Conservation (phyloP, 2,797 vertebrate species). For the Chaunax sp. region DNA sequence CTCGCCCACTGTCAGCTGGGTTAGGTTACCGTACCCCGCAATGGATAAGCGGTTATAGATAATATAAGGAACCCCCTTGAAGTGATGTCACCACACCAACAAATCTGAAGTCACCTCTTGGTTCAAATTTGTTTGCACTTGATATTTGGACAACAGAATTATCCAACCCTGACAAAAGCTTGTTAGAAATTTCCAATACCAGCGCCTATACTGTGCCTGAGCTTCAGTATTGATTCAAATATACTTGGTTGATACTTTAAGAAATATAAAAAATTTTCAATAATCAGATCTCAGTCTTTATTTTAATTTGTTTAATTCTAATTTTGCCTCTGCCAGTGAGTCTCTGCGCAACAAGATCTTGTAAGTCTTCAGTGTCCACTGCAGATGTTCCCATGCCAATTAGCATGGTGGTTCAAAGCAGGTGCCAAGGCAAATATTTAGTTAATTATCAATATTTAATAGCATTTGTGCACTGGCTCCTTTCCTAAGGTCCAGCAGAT, state of each 20-base stretch:
- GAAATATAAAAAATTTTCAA: not conserved
- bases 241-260: not conserved
- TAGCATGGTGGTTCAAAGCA: conserved; percentile 89
- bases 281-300: conserved; percentile 13
- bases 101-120: no score
- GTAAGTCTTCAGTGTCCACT: conserved; percentile 69
- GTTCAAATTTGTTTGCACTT: no score
- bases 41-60: no score
- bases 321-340: conserved; percentile 31
- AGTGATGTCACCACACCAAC: no score
- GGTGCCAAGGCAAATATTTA: conserved; percentile 98
- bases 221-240: not conserved
- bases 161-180: no score
- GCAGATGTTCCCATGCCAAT: conserved; percentile 84
- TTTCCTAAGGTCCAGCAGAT: conserved; percentile 98
- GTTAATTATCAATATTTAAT: conserved; percentile 99
- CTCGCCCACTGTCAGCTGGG: no score
- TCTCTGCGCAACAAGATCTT: conserved; percentile 26
- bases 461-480: conserved; percentile 89
- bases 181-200: no score
- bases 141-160: no score
- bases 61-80: no score
- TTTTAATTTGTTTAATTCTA: conserved; percentile 70
- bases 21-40: no score
- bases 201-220: no score